Percentiles rank a stretch among this genome's conserved stretches.
phyloP scores from a whole-genome alignment of 2,113 vertebrate genomes.

The Gila orcuttii region DNA sequence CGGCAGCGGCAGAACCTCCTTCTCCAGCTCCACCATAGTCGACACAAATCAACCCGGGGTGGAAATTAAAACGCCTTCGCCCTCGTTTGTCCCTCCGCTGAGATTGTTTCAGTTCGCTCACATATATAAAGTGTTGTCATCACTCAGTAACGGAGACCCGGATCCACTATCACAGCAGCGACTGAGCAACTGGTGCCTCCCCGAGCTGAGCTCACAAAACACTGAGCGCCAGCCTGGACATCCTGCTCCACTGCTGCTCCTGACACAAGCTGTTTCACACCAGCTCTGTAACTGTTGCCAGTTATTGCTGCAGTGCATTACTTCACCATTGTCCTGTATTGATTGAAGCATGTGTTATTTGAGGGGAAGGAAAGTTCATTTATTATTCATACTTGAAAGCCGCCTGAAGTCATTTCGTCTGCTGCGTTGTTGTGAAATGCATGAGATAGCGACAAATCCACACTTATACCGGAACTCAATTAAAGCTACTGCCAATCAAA shows the following conservation, averaged over 20 bases:
- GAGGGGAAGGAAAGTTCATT: background rate
- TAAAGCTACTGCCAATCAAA: background rate
- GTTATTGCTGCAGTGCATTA: slow-evolving; percentile 20
- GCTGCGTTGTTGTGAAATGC: background rate
- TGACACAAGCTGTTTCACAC: slow-evolving; percentile 12
- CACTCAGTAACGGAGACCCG: slow-evolving; percentile 1
- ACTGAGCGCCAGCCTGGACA: background rate
- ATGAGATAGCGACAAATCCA: too few relatives aligned
- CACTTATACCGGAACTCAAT: background rate
- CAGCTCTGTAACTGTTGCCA: slow-evolving; percentile 20
- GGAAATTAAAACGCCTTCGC: background rate
- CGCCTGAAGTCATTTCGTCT: background rate
- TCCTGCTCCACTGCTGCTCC: slow-evolving; percentile 8
- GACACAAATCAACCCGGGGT: background rate
- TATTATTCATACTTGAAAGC: background rate
- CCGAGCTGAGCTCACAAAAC: slow-evolving; percentile 8
- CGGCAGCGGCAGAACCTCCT: slow-evolving; percentile 83
- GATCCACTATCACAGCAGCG: background rate
- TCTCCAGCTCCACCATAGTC: slow-evolving; percentile 81
- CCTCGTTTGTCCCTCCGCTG: slow-evolving; percentile 19
- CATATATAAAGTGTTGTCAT: slow-evolving; percentile 17
- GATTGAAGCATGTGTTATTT: background rate
- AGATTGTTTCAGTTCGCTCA: background rate
- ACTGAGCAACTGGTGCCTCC: slow-evolving; percentile 29
- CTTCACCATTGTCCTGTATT: background rate